phyloP scores from a whole-genome alignment of 2,888 invertebrate species.

The Cryptophagus acutangulus region DNA sequence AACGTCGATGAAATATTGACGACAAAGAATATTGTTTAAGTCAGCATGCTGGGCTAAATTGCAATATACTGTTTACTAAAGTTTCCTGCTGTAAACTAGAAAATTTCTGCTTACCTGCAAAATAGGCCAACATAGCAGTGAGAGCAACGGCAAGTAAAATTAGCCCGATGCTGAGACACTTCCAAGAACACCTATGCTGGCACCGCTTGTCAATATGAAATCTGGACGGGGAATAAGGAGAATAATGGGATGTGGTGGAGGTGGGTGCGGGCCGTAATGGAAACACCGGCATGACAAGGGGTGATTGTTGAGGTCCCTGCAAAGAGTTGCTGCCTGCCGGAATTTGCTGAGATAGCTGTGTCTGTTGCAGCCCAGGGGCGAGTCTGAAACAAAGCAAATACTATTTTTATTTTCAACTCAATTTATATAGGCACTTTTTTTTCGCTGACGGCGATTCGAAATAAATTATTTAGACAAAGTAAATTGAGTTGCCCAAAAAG shows the following conservation, averaged over 20 bases:
- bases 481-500: no score
- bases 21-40: no score
- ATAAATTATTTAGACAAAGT: slow-evolving; percentile 5
- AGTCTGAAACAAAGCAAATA: slow-evolving; percentile 46
- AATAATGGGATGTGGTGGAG: slow-evolving; percentile 72
- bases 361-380: slow-evolving; percentile 51
- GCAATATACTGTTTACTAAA: no score
- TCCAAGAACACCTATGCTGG: slow-evolving; percentile 94
- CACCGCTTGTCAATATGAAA: slow-evolving; percentile 93
- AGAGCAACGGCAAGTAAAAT: slow-evolving; percentile 86
- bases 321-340: slow-evolving; percentile 53
- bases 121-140: slow-evolving; percentile 90
- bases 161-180: slow-evolving; percentile 90
- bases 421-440: slow-evolving; percentile 8
- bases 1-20: no score
- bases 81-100: no score
- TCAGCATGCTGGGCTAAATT: no score
- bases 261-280: slow-evolving; percentile 61
- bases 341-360: slow-evolving; percentile 54
- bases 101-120: no score
- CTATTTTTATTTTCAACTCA: slow-evolving; percentile 5
- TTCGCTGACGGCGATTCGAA: background rate
- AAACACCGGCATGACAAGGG: slow-evolving; percentile 84
- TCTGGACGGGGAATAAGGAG: slow-evolving; percentile 86
- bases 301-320: slow-evolving; percentile 64